These are phyloP conservation scores for Rhagologus leucostigma DNA, from an alignment of 2,113 vertebrate genomes.

Conservation along the genomic window DNA sequence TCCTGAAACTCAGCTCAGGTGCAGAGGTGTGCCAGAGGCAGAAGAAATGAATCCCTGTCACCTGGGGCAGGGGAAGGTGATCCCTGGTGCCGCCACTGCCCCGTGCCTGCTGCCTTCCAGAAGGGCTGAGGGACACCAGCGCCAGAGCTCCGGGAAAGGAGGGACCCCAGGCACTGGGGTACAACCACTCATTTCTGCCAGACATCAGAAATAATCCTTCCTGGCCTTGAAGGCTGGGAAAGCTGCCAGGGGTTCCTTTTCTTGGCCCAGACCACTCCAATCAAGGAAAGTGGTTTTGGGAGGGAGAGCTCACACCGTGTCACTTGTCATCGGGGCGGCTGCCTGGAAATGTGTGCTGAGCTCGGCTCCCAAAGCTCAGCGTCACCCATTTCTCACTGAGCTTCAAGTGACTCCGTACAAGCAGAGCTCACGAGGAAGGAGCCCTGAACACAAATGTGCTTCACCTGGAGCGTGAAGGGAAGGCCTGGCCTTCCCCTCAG, in stretches of 20 bases:
- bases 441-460: accelerated
- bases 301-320: not conserved
- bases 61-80: not conserved
- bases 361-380: not conserved
- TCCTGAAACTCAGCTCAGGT: not conserved
- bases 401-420: not conserved
- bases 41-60: not conserved
- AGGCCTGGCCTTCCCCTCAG: not conserved
- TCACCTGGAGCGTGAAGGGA: too few species aligned
- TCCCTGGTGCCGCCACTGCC: not conserved
- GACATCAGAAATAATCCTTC: not conserved
- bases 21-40: not conserved
- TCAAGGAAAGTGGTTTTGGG: not conserved
- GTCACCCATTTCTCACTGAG: not conserved
- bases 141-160: not conserved
- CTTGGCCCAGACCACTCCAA: not conserved
- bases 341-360: not conserved
- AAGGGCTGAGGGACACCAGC: not conserved
- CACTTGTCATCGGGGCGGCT: not conserved
- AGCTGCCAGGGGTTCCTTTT: not conserved
- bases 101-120: not conserved
- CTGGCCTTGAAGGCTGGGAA: not conserved
- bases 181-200: not conserved
- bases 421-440: not conserved
- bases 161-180: not conserved